Evolutionary conservation across 2,113 vertebrate species (phyloP).

Genomic region (Myocastor coypus): DNA sequence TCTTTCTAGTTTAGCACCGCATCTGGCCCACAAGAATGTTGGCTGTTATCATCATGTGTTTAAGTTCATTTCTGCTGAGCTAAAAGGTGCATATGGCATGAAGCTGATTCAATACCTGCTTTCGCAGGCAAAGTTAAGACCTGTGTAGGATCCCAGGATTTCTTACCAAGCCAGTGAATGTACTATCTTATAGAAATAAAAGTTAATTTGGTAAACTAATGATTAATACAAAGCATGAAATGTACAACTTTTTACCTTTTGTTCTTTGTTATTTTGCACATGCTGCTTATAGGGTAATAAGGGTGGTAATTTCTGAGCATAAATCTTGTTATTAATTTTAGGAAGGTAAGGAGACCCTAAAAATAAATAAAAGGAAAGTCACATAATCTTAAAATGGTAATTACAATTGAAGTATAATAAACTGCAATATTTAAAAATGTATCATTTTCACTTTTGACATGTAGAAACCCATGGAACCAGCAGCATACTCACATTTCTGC

Average conservation of each 20-base stretch:
- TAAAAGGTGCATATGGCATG: not conserved
- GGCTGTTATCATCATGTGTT: not conserved
- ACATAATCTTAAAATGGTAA: conserved; percentile 31
- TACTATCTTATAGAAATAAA: not conserved
- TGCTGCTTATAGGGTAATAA: not conserved
- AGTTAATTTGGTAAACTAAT: conserved; percentile 25
- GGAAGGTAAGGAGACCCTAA: conserved; percentile 4
- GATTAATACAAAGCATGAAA: conserved; percentile 17
- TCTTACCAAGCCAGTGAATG: not conserved
- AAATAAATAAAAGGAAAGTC: conserved; percentile 52
- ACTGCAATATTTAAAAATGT: not conserved
- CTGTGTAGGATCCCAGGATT: not conserved
- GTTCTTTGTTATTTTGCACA: not conserved
- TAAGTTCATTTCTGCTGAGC: conserved; percentile 42
- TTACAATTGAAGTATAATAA: conserved; percentile 26
- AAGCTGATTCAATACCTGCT: conserved; percentile 24
- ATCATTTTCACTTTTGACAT: conserved; percentile 9
- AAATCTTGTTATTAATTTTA: not conserved
- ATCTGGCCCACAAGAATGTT: not conserved
- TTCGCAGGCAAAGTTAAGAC: not conserved
- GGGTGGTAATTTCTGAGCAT: not conserved
- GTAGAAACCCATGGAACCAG: conserved; percentile 40
- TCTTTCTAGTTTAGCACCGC: not conserved
- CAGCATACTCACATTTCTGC: not conserved
- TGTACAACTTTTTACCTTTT: conserved; percentile 57